Evolutionary conservation across 2,797 vertebrate genomes (phyloP).

Genomic region (Lerista edwardsae): DNA sequence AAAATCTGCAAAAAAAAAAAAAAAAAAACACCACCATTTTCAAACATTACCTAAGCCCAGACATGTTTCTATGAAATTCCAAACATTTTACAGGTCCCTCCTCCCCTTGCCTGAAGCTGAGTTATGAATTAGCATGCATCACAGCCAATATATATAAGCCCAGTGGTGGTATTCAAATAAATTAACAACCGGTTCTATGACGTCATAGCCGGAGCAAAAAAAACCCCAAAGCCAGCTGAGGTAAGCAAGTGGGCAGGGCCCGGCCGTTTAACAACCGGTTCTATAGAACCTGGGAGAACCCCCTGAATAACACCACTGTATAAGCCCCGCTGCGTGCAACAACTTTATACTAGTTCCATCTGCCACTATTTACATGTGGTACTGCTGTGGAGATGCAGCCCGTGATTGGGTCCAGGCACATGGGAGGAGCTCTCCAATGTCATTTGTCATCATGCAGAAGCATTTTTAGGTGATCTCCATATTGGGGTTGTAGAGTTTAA

Average conservation of each 20-base stretch:
- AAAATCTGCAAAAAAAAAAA: no score
- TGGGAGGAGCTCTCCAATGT: neutral
- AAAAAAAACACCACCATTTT: no score
- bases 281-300: no score
- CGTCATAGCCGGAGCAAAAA: no score
- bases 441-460: neutral
- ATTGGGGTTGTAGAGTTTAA: neutral
- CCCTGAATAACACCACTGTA: no score
- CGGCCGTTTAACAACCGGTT: no score
- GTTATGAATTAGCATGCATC: neutral
- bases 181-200: no score
- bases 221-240: no score
- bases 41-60: conserved; percentile 10
- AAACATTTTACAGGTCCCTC: neutral
- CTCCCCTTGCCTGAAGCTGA: conserved; percentile 20
- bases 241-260: no score
- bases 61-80: neutral
- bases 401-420: neutral
- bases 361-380: no score
- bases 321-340: neutral
- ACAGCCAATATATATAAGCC: no score
- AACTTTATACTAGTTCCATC: neutral
- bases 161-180: no score
- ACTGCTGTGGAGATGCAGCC: neutral
- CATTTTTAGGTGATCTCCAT: neutral